A percentile compares a stretch with the other conserved stretches of the same genome.
These are phyloP conservation scores for Cyprinus carpio DNA, from an alignment of 2,113 vertebrate genomes.

Conservation along the genomic window DNA sequence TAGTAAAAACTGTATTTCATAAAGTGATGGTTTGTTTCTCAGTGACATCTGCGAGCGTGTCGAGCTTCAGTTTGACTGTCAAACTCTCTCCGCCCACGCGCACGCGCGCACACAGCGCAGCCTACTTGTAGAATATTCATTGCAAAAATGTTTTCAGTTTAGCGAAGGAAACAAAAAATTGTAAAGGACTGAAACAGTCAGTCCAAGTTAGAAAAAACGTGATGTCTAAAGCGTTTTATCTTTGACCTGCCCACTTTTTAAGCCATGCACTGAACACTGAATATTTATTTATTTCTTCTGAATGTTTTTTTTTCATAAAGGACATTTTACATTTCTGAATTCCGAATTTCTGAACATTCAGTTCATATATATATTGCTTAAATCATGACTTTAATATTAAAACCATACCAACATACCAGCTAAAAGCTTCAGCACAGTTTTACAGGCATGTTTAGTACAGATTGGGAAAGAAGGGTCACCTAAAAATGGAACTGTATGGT, in stretches of 20 bases:
- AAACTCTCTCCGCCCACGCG: conserved; percentile 22
- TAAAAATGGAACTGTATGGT: too few species aligned
- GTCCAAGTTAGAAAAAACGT: neutral
- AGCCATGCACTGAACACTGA: neutral
- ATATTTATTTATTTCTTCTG: neutral
- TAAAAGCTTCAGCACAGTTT: neutral
- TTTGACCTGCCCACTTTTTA: neutral
- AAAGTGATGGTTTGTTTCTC: conserved; percentile 21
- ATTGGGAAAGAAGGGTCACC: neutral
- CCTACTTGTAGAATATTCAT: neutral
- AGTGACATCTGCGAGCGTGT: conserved; percentile 9
- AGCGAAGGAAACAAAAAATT: neutral
- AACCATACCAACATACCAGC: neutral
- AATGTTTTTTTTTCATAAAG: too few species aligned
- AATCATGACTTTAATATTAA: neutral
- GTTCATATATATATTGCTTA: too few species aligned
- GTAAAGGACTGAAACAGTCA: neutral
- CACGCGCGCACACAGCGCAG: neutral
- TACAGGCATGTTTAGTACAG: neutral
- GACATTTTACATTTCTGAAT: too few species aligned
- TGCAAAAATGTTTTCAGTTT: neutral
- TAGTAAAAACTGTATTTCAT: neutral
- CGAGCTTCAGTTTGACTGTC: conserved; percentile 31
- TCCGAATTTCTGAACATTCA: too few species aligned
- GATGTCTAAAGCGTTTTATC: too few species aligned